Conservation (phyloP, 2,113 vertebrate genomes). For the Tachysurus vachellii region DNA sequence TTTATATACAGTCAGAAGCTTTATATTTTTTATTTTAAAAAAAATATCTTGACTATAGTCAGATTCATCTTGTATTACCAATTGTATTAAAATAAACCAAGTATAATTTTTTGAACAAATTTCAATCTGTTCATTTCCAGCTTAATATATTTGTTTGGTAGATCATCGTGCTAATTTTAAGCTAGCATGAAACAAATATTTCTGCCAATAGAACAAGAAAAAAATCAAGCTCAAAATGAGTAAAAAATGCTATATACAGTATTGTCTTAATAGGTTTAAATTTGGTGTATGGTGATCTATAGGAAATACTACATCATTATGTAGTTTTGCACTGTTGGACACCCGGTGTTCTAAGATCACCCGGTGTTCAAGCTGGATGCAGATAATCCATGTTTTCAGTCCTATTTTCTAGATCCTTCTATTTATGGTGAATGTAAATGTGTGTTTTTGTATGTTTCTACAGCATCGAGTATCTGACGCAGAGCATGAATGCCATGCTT, state of each 20-base stretch:
- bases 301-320: not conserved
- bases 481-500: not conserved
- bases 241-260: not conserved
- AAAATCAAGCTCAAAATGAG: not conserved
- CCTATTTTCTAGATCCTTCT: not conserved
- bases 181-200: not conserved
- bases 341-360: not conserved
- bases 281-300: not conserved
- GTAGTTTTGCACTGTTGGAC: not conserved
- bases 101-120: not conserved
- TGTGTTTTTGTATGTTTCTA: not conserved
- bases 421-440: not conserved
- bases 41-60: not conserved
- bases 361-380: not conserved
- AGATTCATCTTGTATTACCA: not conserved
- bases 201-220: not conserved
- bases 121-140: not conserved
- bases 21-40: too few species aligned
- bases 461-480: not conserved
- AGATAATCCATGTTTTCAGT: not conserved
- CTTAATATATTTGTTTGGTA: not conserved
- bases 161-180: not conserved
- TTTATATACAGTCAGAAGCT: too few species aligned
- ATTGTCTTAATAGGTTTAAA: not conserved
- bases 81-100: not conserved